These are phyloP conservation scores for Zaprionus ornatus DNA, from an alignment of 1,140 invertebrate genomes.

Conservation along the genomic window DNA sequence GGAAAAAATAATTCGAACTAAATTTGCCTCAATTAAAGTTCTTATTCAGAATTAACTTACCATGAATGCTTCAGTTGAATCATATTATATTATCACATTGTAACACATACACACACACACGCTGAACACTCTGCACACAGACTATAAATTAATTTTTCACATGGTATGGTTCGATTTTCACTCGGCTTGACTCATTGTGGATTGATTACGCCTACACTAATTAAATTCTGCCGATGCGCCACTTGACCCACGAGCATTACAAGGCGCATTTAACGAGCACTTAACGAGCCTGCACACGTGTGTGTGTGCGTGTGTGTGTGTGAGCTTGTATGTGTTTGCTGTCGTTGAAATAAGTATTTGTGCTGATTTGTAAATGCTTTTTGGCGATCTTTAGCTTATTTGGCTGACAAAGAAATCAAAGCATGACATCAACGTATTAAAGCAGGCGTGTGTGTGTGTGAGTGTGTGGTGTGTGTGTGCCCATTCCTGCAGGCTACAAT, in stretches of 20 bases:
- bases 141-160: constrained; percentile 68
- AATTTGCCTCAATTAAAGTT: neutral
- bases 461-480: neutral
- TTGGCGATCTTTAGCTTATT: neutral
- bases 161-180: constrained; percentile 7
- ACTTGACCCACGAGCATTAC: neutral
- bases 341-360: neutral
- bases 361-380: neutral
- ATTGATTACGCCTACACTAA: constrained; percentile 36
- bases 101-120: neutral
- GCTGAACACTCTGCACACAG: constrained; percentile 13
- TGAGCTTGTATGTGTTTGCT: neutral
- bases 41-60: too few relatives aligned
- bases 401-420: neutral
- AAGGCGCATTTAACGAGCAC: constrained; percentile 16
- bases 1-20: too few relatives aligned
- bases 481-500: neutral
- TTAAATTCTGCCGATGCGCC: constrained; percentile 37
- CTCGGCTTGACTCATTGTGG: constrained; percentile 18
- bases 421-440: neutral
- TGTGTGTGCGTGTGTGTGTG: neutral
- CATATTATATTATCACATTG: neutral
- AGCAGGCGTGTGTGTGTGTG: neutral
- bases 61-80: neutral
- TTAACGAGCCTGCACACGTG: neutral